Evolutionary conservation across 2,797 vertebrate species (phyloP), one percentile per base, ranked within the genome.

Genomic region (Enteromius viviparus): DNA sequence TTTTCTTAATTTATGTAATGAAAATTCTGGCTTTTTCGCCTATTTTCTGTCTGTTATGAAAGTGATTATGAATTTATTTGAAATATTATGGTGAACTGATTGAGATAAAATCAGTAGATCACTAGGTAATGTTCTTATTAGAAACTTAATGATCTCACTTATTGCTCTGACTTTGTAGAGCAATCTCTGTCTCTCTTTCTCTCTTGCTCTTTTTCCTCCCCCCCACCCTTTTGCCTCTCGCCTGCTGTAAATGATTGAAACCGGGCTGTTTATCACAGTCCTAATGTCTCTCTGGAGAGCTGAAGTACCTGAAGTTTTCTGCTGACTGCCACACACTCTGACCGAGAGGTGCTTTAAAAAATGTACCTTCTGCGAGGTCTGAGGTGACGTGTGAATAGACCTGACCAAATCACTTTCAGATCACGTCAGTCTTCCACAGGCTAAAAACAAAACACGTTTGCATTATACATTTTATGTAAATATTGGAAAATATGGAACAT

Each of bases 211-310:
- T 29, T 76, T 51, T 77, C 75, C 62, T n/a, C 21, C n/a, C 21
- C n/a, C 29, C 53, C 37, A 6, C 37, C 1, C 29, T 51, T 60
- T 60, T 77, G 42, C 65, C 37, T 65, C 47, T 60, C 11, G 4
- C 40, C 40, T 42, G 58, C 79, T 81, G 71, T 86, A 84, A 81
- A 82, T 88, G 83, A 86, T 88, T 88, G 86, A 86, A 74, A 74
- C 45, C 26, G 62, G 82, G 77, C 72, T 86, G 85, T 83, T 84
- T 64, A 84, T 84, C 55, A 81, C 49, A 71, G 76, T 58, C 64
- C 34, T 85, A 86, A 87, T 86, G 82, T 79, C 84, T 87, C 86
- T 85, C 84, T 37, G 80, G 85, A 86, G 87, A 87, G 68, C 58
- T 37, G 58, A 79, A 77, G 34, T 72, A 82, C 75, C 68, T 49